These are phyloP conservation scores for Empidonax alnorum DNA, from an alignment of 2,113 vertebrate species.

Conservation along the genomic window DNA sequence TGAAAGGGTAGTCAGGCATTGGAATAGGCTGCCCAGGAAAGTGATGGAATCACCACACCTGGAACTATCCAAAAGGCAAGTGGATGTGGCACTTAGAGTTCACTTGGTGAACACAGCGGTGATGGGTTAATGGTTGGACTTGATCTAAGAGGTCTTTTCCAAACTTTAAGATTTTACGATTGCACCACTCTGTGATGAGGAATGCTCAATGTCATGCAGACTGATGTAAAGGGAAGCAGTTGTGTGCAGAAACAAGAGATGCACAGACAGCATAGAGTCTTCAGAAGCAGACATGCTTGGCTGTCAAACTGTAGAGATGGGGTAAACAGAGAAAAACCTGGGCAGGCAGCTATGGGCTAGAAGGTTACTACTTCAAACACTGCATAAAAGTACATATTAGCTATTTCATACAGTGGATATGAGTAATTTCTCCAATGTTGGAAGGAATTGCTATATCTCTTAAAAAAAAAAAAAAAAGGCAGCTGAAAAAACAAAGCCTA, in stretches of 20 bases:
- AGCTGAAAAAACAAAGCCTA: background rate
- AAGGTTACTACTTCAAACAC: background rate
- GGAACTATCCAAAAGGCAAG: background rate
- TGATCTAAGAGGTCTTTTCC: background rate
- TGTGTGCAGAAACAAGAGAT: background rate
- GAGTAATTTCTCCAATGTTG: background rate
- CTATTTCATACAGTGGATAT: background rate
- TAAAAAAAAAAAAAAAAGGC: background rate
- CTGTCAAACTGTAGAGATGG: background rate
- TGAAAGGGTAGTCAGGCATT: background rate
- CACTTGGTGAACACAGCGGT: background rate
- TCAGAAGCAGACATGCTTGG: accelerated
- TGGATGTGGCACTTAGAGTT: background rate
- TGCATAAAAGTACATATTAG: background rate
- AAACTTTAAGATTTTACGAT: background rate
- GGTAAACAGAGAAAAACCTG: background rate
- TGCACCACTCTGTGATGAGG: background rate
- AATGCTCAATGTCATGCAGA: background rate
- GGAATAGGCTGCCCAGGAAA: background rate
- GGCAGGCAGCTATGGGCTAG: background rate
- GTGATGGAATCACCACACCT: background rate
- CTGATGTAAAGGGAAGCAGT: background rate
- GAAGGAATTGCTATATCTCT: background rate
- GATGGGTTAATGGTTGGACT: background rate
- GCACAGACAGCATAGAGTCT: background rate